Percentiles rank a stretch among this genome's conserved stretches.
These are phyloP conservation scores for Diadema setosum DNA, from an alignment of 35 echinoderm and acorn worm genomes.

Conservation along the genomic window DNA sequence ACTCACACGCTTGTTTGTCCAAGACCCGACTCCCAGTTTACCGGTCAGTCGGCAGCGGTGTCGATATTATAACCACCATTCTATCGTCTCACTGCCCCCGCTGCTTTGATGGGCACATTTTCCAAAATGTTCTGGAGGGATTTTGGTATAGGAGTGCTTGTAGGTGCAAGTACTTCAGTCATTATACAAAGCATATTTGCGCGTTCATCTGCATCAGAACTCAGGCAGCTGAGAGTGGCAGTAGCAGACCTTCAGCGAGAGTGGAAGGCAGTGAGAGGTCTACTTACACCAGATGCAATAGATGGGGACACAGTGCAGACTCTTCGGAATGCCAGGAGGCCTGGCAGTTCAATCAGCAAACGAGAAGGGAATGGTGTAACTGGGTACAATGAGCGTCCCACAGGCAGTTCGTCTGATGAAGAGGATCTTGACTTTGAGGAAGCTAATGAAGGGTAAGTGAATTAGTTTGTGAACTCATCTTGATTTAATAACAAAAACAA, in stretches of 20 bases:
- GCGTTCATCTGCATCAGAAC: neutral
- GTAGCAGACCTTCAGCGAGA: neutral
- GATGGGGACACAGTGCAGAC: no score
- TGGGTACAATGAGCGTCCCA: neutral
- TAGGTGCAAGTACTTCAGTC: neutral
- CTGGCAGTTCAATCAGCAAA: neutral
- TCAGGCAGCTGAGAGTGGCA: neutral
- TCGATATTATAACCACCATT: no score
- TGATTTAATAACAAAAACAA: neutral
- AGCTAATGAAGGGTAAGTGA: neutral
- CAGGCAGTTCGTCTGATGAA: neutral
- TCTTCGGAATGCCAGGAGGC: neutral
- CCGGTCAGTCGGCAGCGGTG: no score
- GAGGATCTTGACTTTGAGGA: conserved; percentile 2
- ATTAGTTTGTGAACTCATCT: neutral
- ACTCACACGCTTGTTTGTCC: no score
- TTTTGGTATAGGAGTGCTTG: neutral
- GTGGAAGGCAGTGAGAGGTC: neutral
- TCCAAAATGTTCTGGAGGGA: neutral
- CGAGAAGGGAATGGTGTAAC: neutral
- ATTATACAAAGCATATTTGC: neutral
- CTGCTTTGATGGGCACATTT: no score
- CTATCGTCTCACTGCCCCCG: no score
- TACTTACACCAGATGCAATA: neutral
- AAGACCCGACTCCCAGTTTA: no score